These are phyloP conservation scores for Protomyctophum bolini DNA, from an alignment of 2,113 vertebrate genomes.

Conservation along the genomic window DNA sequence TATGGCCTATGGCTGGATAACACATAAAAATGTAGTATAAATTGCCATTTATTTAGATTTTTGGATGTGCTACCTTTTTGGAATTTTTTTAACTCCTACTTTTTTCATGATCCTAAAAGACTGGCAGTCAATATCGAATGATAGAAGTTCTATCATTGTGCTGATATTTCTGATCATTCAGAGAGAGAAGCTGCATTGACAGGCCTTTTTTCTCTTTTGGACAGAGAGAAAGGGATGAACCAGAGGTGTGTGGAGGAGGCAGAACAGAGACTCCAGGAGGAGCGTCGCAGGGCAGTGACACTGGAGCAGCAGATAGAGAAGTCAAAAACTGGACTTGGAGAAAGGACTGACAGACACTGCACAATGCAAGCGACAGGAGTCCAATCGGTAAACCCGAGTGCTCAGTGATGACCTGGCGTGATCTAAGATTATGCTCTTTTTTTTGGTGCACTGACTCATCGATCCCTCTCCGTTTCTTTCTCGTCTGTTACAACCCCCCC, in stretches of 20 bases:
- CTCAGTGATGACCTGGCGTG: not conserved
- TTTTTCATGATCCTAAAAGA: no score
- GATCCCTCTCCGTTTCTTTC: constrained; percentile 3
- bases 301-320: constrained; percentile 84
- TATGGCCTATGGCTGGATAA: no score
- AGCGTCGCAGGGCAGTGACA: constrained; percentile 44
- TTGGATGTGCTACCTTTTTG: not conserved
- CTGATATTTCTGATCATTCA: no score
- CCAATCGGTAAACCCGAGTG: constrained; percentile 59
- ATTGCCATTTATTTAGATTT: no score
- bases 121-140: no score
- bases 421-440: not conserved
- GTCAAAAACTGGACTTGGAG: constrained; percentile 64
- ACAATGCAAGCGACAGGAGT: constrained; percentile 37
- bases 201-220: not conserved
- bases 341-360: constrained; percentile 1
- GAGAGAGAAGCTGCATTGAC: not conserved
- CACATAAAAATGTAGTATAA: no score
- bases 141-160: no score
- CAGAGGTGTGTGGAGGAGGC: constrained; percentile 71
- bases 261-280: constrained; percentile 78
- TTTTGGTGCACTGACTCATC: constrained; percentile 6
- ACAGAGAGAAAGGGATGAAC: constrained; percentile 77
- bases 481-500: no score
- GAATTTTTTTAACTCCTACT: no score